These are phyloP conservation scores for Dipodomys ordii DNA, from an alignment of 2,113 vertebrate genomes.

Conservation along the genomic window DNA sequence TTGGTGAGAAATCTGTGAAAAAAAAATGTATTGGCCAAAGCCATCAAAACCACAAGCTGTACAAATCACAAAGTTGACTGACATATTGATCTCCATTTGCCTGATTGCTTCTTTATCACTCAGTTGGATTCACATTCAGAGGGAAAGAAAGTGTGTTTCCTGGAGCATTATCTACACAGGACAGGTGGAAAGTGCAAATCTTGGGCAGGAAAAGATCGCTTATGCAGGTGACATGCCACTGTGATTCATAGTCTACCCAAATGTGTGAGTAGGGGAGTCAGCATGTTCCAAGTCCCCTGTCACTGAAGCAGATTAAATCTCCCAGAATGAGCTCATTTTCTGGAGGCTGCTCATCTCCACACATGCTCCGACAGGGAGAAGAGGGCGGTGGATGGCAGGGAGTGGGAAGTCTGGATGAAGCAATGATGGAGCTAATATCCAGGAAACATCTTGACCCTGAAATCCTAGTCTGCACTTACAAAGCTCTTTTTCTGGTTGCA, in stretches of 20 bases:
- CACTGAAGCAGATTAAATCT: not conserved
- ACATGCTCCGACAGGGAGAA: not conserved
- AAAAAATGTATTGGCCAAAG: not conserved
- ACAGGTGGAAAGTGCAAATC: not conserved
- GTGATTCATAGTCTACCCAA: not conserved
- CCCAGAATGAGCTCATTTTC: not conserved
- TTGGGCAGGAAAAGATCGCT: not conserved
- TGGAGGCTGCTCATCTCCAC: not conserved
- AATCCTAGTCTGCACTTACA: not conserved
- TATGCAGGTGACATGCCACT: not conserved
- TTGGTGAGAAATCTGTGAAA: not conserved
- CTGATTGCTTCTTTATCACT: not conserved
- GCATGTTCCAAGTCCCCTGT: not conserved
- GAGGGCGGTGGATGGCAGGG: accelerated
- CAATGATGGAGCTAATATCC: not conserved
- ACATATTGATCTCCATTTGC: not conserved
- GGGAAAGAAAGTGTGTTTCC: not conserved
- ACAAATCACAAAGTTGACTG: too few relatives aligned
- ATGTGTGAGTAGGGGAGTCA: not conserved
- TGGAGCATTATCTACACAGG: not conserved
- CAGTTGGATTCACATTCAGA: not conserved
- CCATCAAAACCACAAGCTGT: too few relatives aligned
- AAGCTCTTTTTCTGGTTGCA: conserved; percentile 39
- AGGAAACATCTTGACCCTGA: conserved; percentile 27
- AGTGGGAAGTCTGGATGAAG: not conserved